A percentile compares a stretch with the other conserved stretches of the same genome.
Conservation (phyloP, 2,797 vertebrate species). For the Schizopygopsis malacanthus region DNA sequence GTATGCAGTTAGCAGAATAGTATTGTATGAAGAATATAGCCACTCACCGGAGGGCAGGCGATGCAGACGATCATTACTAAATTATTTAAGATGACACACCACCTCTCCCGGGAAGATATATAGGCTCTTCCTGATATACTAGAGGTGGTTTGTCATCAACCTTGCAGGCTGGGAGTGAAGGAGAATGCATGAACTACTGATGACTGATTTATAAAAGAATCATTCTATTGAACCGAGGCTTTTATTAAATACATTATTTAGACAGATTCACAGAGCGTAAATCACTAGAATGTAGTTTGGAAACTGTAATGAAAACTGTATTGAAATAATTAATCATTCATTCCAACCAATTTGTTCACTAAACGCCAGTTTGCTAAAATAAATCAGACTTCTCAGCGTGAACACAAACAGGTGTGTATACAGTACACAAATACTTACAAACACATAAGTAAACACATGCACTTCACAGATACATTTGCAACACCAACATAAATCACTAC, state of each 20-base stretch:
- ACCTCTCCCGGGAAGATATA: slow-evolving; percentile 77
- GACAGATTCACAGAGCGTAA: not conserved
- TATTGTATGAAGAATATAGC: slow-evolving; percentile 69
- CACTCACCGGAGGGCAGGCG: slow-evolving; percentile 65
- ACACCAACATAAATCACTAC: slow-evolving; percentile 39
- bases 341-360: not conserved
- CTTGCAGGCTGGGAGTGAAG: slow-evolving; percentile 73
- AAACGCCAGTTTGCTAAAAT: not conserved
- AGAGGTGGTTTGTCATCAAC: slow-evolving; percentile 77
- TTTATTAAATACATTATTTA: not conserved
- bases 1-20: slow-evolving; percentile 57
- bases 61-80: slow-evolving; percentile 81
- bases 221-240: not conserved
- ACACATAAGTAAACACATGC: not conserved
- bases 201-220: not conserved
- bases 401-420: slow-evolving; percentile 26
- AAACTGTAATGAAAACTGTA: too few species aligned
- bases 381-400: not conserved
- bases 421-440: slow-evolving; percentile 31
- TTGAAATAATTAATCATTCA: not conserved
- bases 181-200: slow-evolving; percentile 27
- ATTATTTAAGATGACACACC: slow-evolving; percentile 83
- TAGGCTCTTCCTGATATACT: slow-evolving; percentile 75
- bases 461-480: slow-evolving; percentile 18
- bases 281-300: slow-evolving; percentile 2